These are phyloP conservation scores for Drosophila emarginata DNA, from an alignment of 2,888 invertebrate species.

Conservation along the genomic window DNA sequence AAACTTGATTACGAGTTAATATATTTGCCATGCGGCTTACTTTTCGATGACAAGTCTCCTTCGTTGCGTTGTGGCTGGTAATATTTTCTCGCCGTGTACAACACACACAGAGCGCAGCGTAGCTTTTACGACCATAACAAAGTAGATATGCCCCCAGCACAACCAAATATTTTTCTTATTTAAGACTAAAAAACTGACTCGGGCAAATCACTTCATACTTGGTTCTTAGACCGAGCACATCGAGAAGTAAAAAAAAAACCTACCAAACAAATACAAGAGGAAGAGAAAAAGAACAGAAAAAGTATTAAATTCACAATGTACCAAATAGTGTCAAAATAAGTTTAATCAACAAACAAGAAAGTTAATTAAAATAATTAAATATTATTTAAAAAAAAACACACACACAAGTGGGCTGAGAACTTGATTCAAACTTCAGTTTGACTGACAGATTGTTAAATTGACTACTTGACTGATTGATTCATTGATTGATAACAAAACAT, in stretches of 20 bases:
- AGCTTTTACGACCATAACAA: slow-evolving; percentile 75
- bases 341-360: not conserved
- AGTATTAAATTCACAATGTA: slow-evolving; percentile 7
- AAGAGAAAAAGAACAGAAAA: slow-evolving; percentile 14
- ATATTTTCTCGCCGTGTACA: slow-evolving; percentile 56
- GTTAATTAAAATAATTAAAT: not conserved
- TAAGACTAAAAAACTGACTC: slow-evolving; percentile 82
- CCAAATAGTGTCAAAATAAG: slow-evolving; percentile 4
- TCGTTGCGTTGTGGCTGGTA: not conserved
- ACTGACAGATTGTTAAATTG: not conserved
- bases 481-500: not conserved
- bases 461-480: not conserved
- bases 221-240: slow-evolving; percentile 82
- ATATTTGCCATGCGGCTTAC: not conserved
- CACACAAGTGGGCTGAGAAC: not conserved
- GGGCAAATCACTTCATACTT: slow-evolving; percentile 83
- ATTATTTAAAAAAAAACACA: not conserved
- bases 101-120: slow-evolving; percentile 39
- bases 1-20: not conserved
- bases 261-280: slow-evolving; percentile 12
- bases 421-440: not conserved
- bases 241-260: slow-evolving; percentile 57
- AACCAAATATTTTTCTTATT: slow-evolving; percentile 81
- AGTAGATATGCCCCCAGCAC: slow-evolving; percentile 75
- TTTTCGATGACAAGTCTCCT: not conserved